phyloP scores from a whole-genome alignment of 2,797 vertebrate genomes.

The Apodemus agrarius region DNA sequence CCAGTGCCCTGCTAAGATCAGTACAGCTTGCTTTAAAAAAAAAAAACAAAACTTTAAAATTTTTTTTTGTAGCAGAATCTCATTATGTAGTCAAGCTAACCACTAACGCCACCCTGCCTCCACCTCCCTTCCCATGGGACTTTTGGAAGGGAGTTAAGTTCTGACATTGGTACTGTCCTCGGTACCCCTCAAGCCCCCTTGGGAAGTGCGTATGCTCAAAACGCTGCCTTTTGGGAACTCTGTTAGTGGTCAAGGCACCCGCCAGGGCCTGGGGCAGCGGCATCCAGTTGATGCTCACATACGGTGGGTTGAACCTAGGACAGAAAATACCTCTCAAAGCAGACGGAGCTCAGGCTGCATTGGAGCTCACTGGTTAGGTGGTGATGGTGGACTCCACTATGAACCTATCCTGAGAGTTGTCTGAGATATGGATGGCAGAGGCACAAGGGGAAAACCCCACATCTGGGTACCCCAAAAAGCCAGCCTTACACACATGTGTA shows the following conservation, averaged over 20 bases:
- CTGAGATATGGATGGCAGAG: background rate
- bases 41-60: background rate
- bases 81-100: background rate
- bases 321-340: background rate
- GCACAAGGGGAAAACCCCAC: no score
- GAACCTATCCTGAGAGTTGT: background rate
- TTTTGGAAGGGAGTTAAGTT: background rate
- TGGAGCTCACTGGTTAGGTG: accelerated
- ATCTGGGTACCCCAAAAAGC: accelerated
- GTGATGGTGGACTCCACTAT: accelerated
- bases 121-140: background rate
- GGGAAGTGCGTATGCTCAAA: background rate
- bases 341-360: background rate
- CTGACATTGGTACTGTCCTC: background rate
- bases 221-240: accelerated
- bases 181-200: accelerated
- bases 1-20: background rate
- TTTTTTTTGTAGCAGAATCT: background rate
- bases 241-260: no score
- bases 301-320: accelerated
- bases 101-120: background rate
- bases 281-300: background rate
- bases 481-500: accelerated
- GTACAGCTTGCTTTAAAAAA: background rate
- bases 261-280: accelerated